Evolutionary conservation across 2,797 vertebrate genomes (phyloP), one percentile per base, ranked within the genome.

Genomic region (Odontamblyopus lacepedii): DNA sequence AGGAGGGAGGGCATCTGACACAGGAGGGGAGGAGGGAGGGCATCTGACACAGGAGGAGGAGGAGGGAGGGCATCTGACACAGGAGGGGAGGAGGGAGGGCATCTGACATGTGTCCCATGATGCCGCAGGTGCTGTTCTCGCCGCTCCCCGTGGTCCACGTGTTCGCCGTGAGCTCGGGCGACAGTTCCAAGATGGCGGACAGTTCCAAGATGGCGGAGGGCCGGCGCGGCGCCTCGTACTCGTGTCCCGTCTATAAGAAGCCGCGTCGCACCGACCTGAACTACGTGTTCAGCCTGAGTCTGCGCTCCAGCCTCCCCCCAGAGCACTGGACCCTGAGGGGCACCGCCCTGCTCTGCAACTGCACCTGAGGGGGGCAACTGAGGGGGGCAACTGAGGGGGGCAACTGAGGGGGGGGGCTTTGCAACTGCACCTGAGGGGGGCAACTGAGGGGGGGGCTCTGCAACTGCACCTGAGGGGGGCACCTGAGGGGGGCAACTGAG

Each of bases 311-410:
- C 7, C 90, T 91, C 82, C 84, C 83, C 23, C 87, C 93, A 0
- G 94, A 95, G 69, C 95, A 93, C 23, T 96, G 95, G 95, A 94
- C 94, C 0, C 91, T 96, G 74, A 84, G 95, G 3, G 95, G 95
- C 0, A 89, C 93, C 4, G 95, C 95, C 0, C 83, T 96, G 71
- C 95, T 96, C 67, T 96, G 95, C 67, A 93, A 92, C 87, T 92
- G 89, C 35, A 96, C 94, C 74, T 96, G 85, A 93, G 1, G 16
- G 13, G 51, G 23, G 12, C 12, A 13, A 0, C 1, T 44, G 11
- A 11, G 2, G 11, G 41, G 41, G 41, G 32, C 32, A 35, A 0
- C 23, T 23, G 23, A 23, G 23, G 23, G 23, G 23, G 23, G 23
- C 23, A 23, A 23, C 23, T 23, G 23, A 23, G 23, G 23, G 23